Evolutionary conservation across 2,113 vertebrate species (phyloP).

Genomic region (Microtus richardsoni): DNA sequence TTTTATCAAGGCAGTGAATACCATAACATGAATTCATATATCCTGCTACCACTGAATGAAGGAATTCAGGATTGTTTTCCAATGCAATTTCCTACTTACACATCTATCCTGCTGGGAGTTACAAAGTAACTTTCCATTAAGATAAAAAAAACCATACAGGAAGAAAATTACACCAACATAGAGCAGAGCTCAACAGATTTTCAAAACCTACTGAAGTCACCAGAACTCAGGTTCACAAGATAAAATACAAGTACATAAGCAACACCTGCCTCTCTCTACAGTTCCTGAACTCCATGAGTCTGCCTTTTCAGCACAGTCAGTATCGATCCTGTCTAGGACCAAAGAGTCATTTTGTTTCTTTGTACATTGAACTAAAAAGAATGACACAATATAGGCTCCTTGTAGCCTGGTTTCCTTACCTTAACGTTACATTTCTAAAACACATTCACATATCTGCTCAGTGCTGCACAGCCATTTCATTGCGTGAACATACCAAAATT

Average conservation of each 20-base stretch:
- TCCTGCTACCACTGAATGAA: neutral
- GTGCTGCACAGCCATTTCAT: neutral
- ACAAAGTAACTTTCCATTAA: neutral
- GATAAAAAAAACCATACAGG: neutral
- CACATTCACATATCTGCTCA: neutral
- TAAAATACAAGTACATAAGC: neutral
- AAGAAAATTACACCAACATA: neutral
- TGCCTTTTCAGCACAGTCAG: neutral
- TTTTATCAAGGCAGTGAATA: neutral
- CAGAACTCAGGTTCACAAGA: neutral
- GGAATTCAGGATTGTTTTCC: neutral
- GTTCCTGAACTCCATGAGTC: neutral
- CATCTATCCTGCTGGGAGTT: neutral
- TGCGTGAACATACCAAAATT: neutral
- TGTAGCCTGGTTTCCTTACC: neutral
- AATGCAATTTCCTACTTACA: neutral
- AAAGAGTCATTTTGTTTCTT: neutral
- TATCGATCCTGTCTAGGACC: neutral
- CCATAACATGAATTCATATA: neutral
- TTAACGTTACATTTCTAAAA: neutral
- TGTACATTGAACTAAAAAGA: neutral
- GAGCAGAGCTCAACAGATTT: neutral
- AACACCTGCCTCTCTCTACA: fast-evolving
- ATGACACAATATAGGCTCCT: neutral
- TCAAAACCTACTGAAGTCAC: neutral